A percentile compares a stretch with the other conserved stretches of the same genome.
phyloP scores from a whole-genome alignment of 2,113 vertebrate species.

The Numida meleagris region DNA sequence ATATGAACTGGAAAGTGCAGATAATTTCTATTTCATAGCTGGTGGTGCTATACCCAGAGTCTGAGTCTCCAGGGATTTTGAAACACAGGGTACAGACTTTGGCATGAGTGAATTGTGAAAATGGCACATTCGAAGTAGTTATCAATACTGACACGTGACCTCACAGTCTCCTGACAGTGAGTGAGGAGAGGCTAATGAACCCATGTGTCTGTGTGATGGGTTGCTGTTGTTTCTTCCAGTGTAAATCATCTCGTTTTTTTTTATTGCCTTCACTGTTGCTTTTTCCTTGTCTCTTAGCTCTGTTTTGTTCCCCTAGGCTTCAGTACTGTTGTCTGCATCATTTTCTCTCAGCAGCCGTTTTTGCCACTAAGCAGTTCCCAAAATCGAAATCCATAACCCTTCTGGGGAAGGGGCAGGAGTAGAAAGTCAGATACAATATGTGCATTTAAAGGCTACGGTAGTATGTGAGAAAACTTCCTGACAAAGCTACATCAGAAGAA shows the following conservation, averaged over 20 bases:
- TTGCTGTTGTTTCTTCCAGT: background rate
- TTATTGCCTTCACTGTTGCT: background rate
- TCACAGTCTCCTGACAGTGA: background rate
- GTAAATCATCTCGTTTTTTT: background rate
- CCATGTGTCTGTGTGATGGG: background rate
- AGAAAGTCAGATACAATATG: background rate
- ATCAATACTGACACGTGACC: background rate
- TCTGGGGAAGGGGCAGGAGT: background rate
- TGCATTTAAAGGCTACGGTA: background rate
- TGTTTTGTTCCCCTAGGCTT: background rate
- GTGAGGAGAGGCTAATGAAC: background rate
- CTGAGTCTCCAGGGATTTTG: background rate
- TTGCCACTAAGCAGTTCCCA: background rate
- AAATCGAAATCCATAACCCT: background rate
- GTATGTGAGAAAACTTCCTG: slow-evolving; percentile 9
- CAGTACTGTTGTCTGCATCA: background rate
- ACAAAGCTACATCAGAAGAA: background rate
- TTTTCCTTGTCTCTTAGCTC: background rate
- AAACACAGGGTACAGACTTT: background rate
- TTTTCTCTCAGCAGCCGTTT: slow-evolving; percentile 9
- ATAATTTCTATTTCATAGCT: background rate
- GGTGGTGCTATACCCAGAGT: background rate
- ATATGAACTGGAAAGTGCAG: background rate
- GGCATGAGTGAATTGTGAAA: background rate
- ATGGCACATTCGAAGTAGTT: background rate